These are phyloP conservation scores for Caradrina clavipalpis DNA, from an alignment of 2,888 invertebrate genomes.

Conservation along the genomic window DNA sequence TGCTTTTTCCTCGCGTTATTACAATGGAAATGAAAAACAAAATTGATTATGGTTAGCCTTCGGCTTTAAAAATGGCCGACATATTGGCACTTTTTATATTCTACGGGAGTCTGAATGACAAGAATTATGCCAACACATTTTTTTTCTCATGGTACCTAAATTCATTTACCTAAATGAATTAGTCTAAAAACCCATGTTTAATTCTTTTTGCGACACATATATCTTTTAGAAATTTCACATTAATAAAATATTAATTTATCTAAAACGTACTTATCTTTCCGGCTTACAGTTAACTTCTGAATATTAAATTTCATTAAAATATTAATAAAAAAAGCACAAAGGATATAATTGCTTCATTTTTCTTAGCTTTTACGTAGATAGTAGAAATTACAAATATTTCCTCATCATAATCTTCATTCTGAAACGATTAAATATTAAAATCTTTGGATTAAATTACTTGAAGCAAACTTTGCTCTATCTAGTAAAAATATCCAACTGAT, in stretches of 20 bases:
- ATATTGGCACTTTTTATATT: conserved; percentile 13
- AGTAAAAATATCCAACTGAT: no score
- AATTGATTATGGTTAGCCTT: conserved; percentile 28
- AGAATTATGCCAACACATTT: conserved; percentile 5
- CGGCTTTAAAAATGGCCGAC: conserved; percentile 2
- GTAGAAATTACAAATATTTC: not conserved
- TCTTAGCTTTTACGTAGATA: not conserved
- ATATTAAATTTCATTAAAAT: no score
- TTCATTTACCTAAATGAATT: not conserved
- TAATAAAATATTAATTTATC: no score
- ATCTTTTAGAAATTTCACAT: no score
- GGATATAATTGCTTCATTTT: not conserved
- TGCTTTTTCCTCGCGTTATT: conserved; percentile 15
- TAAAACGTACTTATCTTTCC: no score
- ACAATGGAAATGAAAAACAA: conserved; percentile 17
- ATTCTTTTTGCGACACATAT: no score
- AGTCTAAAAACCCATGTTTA: no score
- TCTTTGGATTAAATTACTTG: not conserved
- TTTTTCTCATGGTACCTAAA: no score
- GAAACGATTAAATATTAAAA: not conserved
- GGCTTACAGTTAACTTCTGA: no score
- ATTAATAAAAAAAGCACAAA: not conserved
- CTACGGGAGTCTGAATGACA: not conserved
- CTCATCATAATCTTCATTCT: not conserved
- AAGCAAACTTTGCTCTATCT: no score